phyloP scores from a whole-genome alignment of 2,113 vertebrate species.

The Crotophaga sulcirostris region DNA sequence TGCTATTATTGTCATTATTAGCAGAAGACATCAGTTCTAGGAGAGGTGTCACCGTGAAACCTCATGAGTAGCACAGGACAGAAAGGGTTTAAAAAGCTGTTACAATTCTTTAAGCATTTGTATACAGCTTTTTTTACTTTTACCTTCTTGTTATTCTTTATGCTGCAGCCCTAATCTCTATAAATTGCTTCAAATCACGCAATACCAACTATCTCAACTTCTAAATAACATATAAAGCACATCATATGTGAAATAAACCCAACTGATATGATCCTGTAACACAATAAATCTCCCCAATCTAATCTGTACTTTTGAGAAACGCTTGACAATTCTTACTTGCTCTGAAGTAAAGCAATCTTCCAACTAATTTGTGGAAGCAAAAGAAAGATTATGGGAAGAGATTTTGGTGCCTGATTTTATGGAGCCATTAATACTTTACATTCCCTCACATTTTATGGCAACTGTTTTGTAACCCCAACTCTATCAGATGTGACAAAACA shows the following conservation, averaged over 20 bases:
- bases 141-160: background rate
- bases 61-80: background rate
- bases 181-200: background rate
- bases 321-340: background rate
- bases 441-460: background rate
- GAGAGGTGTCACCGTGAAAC: background rate
- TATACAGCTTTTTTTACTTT: background rate
- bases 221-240: background rate
- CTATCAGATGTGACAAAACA: background rate
- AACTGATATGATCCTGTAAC: background rate
- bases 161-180: background rate
- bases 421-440: background rate
- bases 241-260: background rate
- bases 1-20: background rate
- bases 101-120: background rate
- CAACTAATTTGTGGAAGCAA: background rate
- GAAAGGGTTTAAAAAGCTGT: background rate
- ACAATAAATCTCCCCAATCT: background rate
- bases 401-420: background rate
- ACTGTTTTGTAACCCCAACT: background rate
- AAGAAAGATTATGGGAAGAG: background rate
- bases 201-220: background rate
- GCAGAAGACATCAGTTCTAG: background rate
- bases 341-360: slow-evolving; percentile 16
- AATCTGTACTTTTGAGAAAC: background rate